Evolutionary conservation across 2,888 invertebrate species (phyloP).

Genomic region (Protodeltote pygarga): DNA sequence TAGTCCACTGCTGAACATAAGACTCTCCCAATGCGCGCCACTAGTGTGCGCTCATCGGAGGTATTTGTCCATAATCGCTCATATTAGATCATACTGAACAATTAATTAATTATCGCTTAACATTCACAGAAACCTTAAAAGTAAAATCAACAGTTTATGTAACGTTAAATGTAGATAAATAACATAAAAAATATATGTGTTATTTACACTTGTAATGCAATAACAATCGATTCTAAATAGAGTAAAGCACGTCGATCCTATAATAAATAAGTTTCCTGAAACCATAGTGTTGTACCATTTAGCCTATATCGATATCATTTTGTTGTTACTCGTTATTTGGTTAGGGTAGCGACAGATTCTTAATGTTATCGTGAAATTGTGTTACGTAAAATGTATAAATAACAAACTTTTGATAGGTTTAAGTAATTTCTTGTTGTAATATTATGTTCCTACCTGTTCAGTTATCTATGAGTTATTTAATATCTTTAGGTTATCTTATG

Average conservation of each 20-base stretch:
- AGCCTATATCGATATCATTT: conserved; percentile 39
- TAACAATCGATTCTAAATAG: conserved; percentile 62
- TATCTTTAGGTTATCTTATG: too few species aligned
- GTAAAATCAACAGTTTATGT: conserved; percentile 16
- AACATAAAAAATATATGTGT: conserved; percentile 49
- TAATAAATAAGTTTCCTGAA: conserved; percentile 51
- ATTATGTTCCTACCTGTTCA: too few species aligned
- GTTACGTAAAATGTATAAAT: conserved; percentile 14
- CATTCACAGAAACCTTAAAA: neutral
- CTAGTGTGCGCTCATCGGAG: too few species aligned
- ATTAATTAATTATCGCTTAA: neutral
- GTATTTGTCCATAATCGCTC: too few species aligned
- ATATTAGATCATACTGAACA: neutral
- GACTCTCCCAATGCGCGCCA: too few species aligned
- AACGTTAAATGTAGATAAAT: conserved; percentile 41
- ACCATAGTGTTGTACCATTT: conserved; percentile 35
- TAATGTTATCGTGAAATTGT: conserved; percentile 28
- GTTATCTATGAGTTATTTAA: too few species aligned
- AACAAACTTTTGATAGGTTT: conserved; percentile 6
- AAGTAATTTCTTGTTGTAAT: neutral
- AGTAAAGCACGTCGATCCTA: conserved; percentile 42
- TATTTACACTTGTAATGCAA: conserved; percentile 64
- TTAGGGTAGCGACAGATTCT: conserved; percentile 14
- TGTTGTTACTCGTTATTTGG: conserved; percentile 27
- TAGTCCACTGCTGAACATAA: too few species aligned